A percentile compares a stretch with the other conserved stretches of the same genome.
These are phyloP conservation scores for Drosophila subobscura DNA, from an alignment of 1,140 invertebrate genomes.

Conservation along the genomic window DNA sequence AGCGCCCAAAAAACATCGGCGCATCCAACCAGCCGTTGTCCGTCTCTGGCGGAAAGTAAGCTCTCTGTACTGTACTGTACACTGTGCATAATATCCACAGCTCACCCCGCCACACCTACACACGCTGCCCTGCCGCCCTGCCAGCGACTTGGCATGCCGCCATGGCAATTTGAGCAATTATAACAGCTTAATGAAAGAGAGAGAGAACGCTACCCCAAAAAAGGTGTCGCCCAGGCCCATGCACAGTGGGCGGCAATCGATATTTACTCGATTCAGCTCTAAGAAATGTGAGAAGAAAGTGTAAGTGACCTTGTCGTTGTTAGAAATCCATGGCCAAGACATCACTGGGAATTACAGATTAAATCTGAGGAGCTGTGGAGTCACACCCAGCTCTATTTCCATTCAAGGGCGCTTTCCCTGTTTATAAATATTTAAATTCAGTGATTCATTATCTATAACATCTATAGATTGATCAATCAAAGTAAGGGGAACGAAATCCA, in stretches of 20 bases:
- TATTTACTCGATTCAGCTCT: conserved; percentile 13
- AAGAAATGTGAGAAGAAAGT: conserved; percentile 28
- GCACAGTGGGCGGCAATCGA: conserved; percentile 43
- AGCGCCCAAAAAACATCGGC: conserved; percentile 52
- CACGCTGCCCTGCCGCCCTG: conserved; percentile 1
- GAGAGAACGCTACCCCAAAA: conserved; percentile 17
- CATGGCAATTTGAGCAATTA: conserved; percentile 71
- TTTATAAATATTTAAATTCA: not conserved
- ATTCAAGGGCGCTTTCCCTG: too few relatives aligned
- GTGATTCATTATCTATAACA: conserved; percentile 20
- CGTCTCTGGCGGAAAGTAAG: conserved; percentile 22
- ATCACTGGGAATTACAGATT: too few relatives aligned
- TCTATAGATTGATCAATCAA: too few relatives aligned
- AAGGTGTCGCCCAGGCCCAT: conserved; percentile 50
- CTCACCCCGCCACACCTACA: conserved; percentile 4
- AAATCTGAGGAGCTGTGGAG: too few relatives aligned
- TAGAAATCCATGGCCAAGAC: not conserved
- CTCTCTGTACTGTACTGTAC: conserved; percentile 46
- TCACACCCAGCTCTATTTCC: too few relatives aligned
- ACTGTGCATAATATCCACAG: conserved; percentile 68
- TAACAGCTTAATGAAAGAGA: conserved; percentile 57
- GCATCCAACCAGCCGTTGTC: conserved; percentile 35
- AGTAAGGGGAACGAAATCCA: too few relatives aligned
- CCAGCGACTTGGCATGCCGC: conserved; percentile 55
- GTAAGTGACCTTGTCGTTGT: conserved; percentile 31